phyloP scores from a whole-genome alignment of 1,140 invertebrate species.

The Trypoxylus dichotomus region DNA sequence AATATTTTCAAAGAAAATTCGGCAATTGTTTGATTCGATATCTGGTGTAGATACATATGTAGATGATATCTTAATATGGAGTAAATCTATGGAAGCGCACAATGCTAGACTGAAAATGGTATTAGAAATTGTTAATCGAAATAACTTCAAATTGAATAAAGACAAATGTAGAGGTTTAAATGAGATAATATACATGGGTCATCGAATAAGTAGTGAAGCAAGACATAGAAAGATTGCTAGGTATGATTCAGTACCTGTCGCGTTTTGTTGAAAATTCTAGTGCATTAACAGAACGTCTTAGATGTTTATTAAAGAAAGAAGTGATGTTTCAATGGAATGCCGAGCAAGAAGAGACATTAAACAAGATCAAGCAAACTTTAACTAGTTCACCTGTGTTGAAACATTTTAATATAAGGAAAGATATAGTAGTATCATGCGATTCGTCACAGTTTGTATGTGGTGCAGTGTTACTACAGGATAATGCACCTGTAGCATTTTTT shows the following conservation, averaged over 20 bases:
- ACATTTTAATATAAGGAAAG: not conserved
- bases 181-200: constrained; percentile 22
- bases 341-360: not conserved
- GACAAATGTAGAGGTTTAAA: not conserved
- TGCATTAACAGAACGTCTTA: not conserved
- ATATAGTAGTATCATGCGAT: not conserved
- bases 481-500: not conserved
- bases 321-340: not conserved
- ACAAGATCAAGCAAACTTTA: not conserved
- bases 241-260: not conserved
- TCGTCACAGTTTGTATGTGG: not conserved
- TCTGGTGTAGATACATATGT: constrained; percentile 19
- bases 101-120: constrained; percentile 42
- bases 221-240: not conserved
- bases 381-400: not conserved
- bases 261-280: not conserved
- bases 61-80: constrained; percentile 40
- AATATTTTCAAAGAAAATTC: constrained; percentile 12
- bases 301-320: not conserved
- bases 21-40: constrained; percentile 16
- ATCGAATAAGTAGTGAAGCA: not conserved
- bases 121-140: constrained; percentile 42
- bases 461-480: not conserved
- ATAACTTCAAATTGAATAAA: constrained; percentile 20
- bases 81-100: constrained; percentile 36